Percentiles rank a stretch among this genome's conserved stretches.
Conservation (phyloP, 2,888 invertebrate species). For the Podotricha telesiphe region DNA sequence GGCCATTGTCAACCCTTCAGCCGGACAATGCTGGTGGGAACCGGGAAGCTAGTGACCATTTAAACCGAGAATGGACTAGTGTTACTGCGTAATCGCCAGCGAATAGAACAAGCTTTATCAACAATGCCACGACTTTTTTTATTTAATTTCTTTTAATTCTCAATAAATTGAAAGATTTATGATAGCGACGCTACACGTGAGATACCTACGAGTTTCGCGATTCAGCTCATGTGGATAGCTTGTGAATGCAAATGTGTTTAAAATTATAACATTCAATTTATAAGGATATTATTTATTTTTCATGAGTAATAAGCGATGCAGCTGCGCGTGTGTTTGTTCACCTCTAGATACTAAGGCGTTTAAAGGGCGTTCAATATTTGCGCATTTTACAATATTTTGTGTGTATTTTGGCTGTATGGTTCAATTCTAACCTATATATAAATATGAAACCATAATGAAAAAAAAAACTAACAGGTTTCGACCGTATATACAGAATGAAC, state of each 20-base stretch:
- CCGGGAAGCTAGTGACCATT: constrained; percentile 74
- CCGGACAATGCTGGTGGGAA: constrained; percentile 73
- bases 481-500: neutral
- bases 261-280: constrained; percentile 29
- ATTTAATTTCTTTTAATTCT: constrained; percentile 21
- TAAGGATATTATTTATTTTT: constrained; percentile 33
- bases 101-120: constrained; percentile 33
- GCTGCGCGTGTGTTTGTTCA: constrained; percentile 39
- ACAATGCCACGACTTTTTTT: constrained; percentile 16
- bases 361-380: constrained; percentile 47
- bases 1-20: constrained; percentile 74
- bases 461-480: neutral
- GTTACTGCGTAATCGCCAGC: constrained; percentile 50
- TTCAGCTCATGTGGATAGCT: neutral
- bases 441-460: too few species aligned
- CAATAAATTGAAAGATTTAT: constrained; percentile 29
- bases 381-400: neutral
- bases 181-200: constrained; percentile 13
- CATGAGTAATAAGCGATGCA: constrained; percentile 37
- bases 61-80: constrained; percentile 63
- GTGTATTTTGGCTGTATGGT: neutral
- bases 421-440: too few species aligned
- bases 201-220: constrained; percentile 12
- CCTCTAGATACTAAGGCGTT: constrained; percentile 45
- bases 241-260: constrained; percentile 22